Evolutionary conservation across 2,888 invertebrate genomes (phyloP).

Genomic region (Argynnis bischoffii): DNA sequence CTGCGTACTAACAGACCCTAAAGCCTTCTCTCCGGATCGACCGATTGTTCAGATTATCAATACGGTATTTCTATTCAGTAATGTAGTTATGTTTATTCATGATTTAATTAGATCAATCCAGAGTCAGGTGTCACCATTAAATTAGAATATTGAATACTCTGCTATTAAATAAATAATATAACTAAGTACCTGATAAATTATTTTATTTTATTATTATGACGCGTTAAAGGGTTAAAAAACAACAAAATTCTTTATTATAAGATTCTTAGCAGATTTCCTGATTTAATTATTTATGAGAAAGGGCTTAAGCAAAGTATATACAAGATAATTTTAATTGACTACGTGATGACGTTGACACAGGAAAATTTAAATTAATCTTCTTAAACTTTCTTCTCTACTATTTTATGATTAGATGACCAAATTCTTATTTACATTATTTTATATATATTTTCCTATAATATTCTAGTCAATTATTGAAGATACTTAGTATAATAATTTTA

Average conservation of each 20-base stretch:
- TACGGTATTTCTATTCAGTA: constrained; percentile 59
- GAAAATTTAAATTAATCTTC: constrained; percentile 55
- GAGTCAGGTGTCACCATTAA: neutral
- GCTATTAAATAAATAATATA: too few species aligned
- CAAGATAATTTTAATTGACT: constrained; percentile 64
- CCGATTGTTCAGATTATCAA: constrained; percentile 57
- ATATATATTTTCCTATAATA: too few species aligned
- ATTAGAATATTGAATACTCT: neutral
- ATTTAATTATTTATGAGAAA: constrained; percentile 54
- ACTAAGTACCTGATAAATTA: too few species aligned
- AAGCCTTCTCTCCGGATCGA: constrained; percentile 49
- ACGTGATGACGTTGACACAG: constrained; percentile 55
- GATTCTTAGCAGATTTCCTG: constrained; percentile 1
- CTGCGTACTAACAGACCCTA: constrained; percentile 58
- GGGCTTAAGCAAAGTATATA: constrained; percentile 45
- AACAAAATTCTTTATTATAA: neutral
- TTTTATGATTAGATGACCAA: constrained; percentile 28
- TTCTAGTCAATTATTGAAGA: too few species aligned
- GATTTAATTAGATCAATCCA: constrained; percentile 48
- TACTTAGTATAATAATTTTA: too few species aligned
- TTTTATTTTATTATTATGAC: too few species aligned
- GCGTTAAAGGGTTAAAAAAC: neutral
- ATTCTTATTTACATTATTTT: neutral
- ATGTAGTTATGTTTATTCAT: constrained; percentile 60
- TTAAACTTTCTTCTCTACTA: constrained; percentile 5